phyloP scores from a whole-genome alignment of 2,888 invertebrate species.

The Liopterus haemorrhoidalis region DNA sequence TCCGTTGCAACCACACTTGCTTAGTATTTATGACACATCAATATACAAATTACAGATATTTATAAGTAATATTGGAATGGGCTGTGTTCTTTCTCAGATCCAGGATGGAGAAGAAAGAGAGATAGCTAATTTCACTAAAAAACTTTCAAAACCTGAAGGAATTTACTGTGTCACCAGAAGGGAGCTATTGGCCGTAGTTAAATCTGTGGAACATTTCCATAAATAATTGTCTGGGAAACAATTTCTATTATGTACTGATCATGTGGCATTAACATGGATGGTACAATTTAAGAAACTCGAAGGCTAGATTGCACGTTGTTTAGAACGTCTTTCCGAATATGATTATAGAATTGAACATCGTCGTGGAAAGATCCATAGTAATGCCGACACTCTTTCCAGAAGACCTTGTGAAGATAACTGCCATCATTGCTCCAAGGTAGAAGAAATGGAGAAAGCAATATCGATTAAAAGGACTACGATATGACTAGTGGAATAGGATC shows the following conservation, averaged over 20 bases:
- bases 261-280: conserved; percentile 32
- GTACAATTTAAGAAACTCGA: conserved; percentile 31
- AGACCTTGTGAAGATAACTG: conserved; percentile 29
- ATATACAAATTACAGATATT: no score
- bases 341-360: conserved; percentile 29
- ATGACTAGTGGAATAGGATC: no score
- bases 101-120: conserved; percentile 26
- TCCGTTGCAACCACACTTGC: no score
- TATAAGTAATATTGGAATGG: no score
- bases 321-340: conserved; percentile 30
- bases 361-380: conserved; percentile 25
- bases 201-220: conserved; percentile 26
- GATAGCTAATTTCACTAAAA: conserved; percentile 27
- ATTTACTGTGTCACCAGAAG: conserved; percentile 28
- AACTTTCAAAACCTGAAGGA: conserved; percentile 13
- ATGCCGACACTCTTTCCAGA: conserved; percentile 32
- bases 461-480: no score
- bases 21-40: no score
- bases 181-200: conserved; percentile 27
- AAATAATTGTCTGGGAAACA: conserved; percentile 28
- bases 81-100: no score
- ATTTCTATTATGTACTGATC: conserved; percentile 31
- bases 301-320: conserved; percentile 33
- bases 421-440: no score
- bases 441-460: no score